phyloP scores from a whole-genome alignment of 2,797 vertebrate genomes.

The Alfaro cultratus region DNA sequence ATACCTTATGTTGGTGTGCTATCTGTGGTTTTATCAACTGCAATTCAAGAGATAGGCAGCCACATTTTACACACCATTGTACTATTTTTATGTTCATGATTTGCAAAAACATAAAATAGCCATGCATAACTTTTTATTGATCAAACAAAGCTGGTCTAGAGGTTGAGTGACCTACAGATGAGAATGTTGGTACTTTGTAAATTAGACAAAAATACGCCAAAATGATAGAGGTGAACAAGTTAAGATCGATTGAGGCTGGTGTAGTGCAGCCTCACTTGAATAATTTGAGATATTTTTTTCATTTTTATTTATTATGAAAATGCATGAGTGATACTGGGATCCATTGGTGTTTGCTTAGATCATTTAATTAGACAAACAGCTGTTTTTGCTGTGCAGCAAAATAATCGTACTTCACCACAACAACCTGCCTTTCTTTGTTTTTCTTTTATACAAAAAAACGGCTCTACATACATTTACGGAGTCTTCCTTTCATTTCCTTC shows the following conservation, averaged over 20 bases:
- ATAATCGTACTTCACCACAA: background rate
- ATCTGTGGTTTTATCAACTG: background rate
- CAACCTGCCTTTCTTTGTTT: background rate
- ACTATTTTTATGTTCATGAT: background rate
- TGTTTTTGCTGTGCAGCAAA: background rate
- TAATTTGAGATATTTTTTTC: background rate
- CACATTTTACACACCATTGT: background rate
- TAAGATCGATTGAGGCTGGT: background rate
- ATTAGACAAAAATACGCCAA: background rate
- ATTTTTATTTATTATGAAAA: background rate
- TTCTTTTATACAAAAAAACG: background rate
- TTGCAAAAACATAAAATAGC: background rate
- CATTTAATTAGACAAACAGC: background rate
- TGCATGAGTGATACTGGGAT: background rate
- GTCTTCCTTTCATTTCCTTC: background rate
- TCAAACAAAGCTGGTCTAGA: background rate
- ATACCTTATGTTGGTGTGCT: background rate
- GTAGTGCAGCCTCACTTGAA: background rate
- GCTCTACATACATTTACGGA: background rate
- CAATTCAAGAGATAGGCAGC: background rate
- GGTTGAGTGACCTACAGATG: background rate
- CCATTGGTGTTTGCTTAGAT: background rate
- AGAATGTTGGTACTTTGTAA: background rate
- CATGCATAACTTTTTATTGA: background rate
- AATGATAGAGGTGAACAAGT: background rate